Base-by-base conservation (phyloP, 2,113 vertebrate species). In the Odontesthes bonariensis region DNA sequence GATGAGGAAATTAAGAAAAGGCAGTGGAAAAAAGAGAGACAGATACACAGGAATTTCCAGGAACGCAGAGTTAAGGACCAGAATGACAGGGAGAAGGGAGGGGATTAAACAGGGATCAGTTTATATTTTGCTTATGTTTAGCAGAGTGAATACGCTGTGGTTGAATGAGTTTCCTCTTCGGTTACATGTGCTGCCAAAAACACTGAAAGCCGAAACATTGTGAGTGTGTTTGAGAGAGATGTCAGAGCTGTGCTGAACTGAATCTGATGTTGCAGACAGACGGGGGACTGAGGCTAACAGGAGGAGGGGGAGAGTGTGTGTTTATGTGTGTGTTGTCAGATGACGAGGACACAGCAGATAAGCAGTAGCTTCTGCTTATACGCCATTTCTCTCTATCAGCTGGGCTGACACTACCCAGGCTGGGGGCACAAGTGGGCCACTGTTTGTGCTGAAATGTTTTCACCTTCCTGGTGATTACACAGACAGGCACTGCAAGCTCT, bases 31-130 rank as follows among this genome's bases (percentile, higher is more conserved):
- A 58, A 14, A 14, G n/a, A 59, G 20, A 75, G 69, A 81, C 55
- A 58, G 81, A 88, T 46, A 78, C 38, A 86, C 79, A 71, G 65
- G 81, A 83, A 85, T 90, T 88, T 89, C 81, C 82, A 85, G 76
- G 81, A 81, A 87, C 23, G 65, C 82, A 84, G 44, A 66, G 73
- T 79, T 53, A 71, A 88, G 74, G 75, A 68, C 77, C 81, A 83
- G 84, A 82, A 84, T 82, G 83, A 88, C 69, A 88, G 64, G 81
- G 81, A 84, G 77, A 68, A 86, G 63, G 77, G 82, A 87, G 77
- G 74, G 85, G 77, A 84, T 54, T 86, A 81, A 88, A 91, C 72
- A 81, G 51, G 90, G 66, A 91, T 93, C 90, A 93, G 88, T 90
- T 87, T 71, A 86, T 85, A 84, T 90, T 27, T 90, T 84, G 68